These are phyloP conservation scores for Bellardia bayeri DNA, from an alignment of 2,888 invertebrate genomes.

Conservation along the genomic window DNA sequence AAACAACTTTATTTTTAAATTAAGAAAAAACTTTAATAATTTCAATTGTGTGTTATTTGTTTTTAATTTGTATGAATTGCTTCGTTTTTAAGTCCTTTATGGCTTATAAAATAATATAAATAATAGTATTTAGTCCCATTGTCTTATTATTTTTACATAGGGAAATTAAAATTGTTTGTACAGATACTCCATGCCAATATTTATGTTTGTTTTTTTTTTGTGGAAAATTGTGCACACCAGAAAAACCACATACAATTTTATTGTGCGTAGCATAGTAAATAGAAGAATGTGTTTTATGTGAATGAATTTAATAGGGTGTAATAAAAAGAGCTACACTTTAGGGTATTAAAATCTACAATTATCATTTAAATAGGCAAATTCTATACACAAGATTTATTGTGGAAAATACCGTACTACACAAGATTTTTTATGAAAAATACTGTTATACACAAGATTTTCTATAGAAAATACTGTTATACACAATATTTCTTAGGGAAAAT, in stretches of 20 bases:
- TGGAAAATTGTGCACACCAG: constrained; percentile 26
- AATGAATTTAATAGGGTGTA: constrained; percentile 25
- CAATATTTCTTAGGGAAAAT: too few relatives aligned
- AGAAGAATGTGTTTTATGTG: constrained; percentile 2
- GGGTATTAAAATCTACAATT: too few relatives aligned
- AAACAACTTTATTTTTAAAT: neutral
- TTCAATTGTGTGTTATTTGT: neutral
- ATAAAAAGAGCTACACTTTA: neutral
- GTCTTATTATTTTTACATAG: constrained; percentile 20
- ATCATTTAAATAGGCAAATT: too few relatives aligned
- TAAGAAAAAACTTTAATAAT: neutral
- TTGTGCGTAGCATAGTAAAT: constrained; percentile 25
- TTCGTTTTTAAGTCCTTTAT: neutral
- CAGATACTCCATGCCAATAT: neutral
- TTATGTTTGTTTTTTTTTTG: neutral
- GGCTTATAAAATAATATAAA: constrained; percentile 15
- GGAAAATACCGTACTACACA: too few relatives aligned
- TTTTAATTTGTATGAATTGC: neutral
- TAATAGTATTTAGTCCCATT: constrained; percentile 13
- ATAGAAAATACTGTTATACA: too few relatives aligned
- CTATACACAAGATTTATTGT: too few relatives aligned
- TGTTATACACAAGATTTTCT: too few relatives aligned
- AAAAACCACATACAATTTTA: constrained; percentile 22
- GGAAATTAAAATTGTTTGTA: constrained; percentile 19
- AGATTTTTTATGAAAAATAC: too few relatives aligned